Percentiles rank a stretch among this genome's conserved stretches.
phyloP scores from a whole-genome alignment of 2,888 invertebrate genomes.

The Aphrophora alni region DNA sequence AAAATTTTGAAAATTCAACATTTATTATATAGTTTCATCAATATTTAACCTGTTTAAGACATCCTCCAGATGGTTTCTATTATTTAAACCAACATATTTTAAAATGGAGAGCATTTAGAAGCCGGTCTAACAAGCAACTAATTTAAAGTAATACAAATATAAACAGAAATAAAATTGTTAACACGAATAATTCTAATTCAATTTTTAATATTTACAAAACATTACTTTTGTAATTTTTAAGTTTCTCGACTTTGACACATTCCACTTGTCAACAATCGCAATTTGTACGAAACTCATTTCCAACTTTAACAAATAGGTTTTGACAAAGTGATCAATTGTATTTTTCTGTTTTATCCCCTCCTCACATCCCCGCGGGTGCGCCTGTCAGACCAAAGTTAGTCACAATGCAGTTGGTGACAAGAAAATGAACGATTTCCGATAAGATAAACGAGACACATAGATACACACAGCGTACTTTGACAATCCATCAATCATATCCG shows the following conservation, averaged over 20 bases:
- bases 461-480: slow-evolving; percentile 28
- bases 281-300: slow-evolving; percentile 2
- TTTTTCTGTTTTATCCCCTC: not conserved
- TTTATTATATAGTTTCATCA: no score
- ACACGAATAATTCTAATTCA: no score
- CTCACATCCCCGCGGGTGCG: not conserved
- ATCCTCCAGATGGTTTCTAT: no score
- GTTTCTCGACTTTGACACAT: not conserved
- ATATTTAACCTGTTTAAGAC: no score
- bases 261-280: not conserved
- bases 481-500: slow-evolving; percentile 28
- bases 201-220: no score
- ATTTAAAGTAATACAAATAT: no score
- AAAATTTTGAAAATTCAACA: no score
- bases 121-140: no score
- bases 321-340: slow-evolving; percentile 9
- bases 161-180: no score
- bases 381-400: slow-evolving; percentile 11
- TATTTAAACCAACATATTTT: no score
- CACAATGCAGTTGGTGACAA: slow-evolving; percentile 42
- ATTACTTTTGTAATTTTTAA: no score
- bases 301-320: not conserved
- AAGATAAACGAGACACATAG: slow-evolving; percentile 43
- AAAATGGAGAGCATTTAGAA: no score
- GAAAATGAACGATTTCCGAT: slow-evolving; percentile 47